phyloP scores from a whole-genome alignment of 2,113 vertebrate species.

The Poeciliopsis turrubarensis region DNA sequence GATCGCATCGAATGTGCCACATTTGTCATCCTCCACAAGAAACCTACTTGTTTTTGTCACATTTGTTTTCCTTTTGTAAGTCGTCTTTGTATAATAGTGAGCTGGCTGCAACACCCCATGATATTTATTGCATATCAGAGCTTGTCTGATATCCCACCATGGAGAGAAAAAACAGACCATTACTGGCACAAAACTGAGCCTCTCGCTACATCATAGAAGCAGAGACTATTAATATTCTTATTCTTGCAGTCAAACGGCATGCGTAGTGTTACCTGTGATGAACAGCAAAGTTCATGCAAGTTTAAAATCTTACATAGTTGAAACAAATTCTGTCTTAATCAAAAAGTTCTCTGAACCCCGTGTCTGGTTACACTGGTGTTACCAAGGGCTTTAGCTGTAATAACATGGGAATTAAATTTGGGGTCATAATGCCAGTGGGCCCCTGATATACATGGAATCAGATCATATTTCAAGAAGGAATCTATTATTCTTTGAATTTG shows the following conservation, averaged over 20 bases:
- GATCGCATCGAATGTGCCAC: not conserved
- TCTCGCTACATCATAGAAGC: not conserved
- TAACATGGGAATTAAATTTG: not conserved
- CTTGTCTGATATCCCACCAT: conserved; percentile 16
- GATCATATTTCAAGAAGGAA: not conserved
- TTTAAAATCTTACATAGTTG: conserved; percentile 24
- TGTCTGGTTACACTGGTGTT: not conserved
- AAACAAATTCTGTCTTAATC: conserved; percentile 3
- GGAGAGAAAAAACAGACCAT: not conserved
- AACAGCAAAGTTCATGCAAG: conserved; percentile 38
- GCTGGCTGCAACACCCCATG: conserved; percentile 4
- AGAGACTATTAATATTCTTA: not conserved
- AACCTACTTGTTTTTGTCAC: not conserved
- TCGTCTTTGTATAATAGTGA: not conserved
- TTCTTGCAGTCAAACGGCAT: not conserved
- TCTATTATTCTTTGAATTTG: not conserved
- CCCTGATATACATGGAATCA: not conserved
- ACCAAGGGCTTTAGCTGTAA: not conserved
- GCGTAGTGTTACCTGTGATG: conserved; percentile 23
- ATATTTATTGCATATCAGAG: conserved; percentile 20
- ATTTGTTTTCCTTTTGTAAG: conserved; percentile 8
- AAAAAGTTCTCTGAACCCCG: conserved; percentile 17
- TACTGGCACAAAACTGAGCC: not conserved
- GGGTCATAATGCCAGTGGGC: not conserved
- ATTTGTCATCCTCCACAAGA: conserved; percentile 3